A percentile compares a stretch with the other conserved stretches of the same genome.
Evolutionary conservation across 2,113 vertebrate genomes (phyloP).

Genomic region (Leptobrachium leishanense): DNA sequence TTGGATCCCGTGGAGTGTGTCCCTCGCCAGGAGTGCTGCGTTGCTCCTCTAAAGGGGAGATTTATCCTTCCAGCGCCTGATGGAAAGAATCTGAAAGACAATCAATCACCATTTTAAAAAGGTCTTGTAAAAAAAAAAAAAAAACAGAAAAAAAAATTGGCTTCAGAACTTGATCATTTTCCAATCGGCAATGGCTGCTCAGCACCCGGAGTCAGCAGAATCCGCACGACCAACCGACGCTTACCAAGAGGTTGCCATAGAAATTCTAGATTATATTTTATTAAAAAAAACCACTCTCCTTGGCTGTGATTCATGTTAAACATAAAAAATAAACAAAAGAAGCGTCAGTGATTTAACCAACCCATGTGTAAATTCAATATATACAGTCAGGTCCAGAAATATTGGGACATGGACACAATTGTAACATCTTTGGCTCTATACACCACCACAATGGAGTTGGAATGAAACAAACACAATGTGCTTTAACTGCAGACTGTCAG

Average conservation of each 20-base stretch:
- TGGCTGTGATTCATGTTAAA: background rate
- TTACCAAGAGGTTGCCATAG: slow-evolving; percentile 50
- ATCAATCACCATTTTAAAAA: slow-evolving; percentile 22
- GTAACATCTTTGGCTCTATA: too few species aligned
- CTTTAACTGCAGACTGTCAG: too few species aligned
- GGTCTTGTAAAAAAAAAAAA: background rate
- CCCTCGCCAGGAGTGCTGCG: background rate
- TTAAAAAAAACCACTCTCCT: slow-evolving; percentile 38
- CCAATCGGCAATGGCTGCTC: slow-evolving; percentile 6
- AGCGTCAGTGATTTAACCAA: background rate
- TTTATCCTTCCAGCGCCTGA: slow-evolving; percentile 19
- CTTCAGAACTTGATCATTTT: background rate
- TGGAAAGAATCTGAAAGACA: slow-evolving; percentile 35
- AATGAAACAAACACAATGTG: too few species aligned
- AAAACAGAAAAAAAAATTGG: background rate
- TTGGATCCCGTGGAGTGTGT: background rate
- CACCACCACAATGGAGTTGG: too few species aligned
- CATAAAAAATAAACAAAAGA: background rate
- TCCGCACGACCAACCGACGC: slow-evolving; percentile 22
- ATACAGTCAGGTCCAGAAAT: too few species aligned
- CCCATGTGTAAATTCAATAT: background rate
- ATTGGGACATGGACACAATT: too few species aligned
- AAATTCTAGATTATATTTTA: slow-evolving; percentile 48
- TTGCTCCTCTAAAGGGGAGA: background rate
- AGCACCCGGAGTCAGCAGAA: slow-evolving; percentile 8